Percentiles rank a stretch among this genome's conserved stretches.
Conservation (phyloP, 2,888 invertebrate species). For the Synergus japonicus region DNA sequence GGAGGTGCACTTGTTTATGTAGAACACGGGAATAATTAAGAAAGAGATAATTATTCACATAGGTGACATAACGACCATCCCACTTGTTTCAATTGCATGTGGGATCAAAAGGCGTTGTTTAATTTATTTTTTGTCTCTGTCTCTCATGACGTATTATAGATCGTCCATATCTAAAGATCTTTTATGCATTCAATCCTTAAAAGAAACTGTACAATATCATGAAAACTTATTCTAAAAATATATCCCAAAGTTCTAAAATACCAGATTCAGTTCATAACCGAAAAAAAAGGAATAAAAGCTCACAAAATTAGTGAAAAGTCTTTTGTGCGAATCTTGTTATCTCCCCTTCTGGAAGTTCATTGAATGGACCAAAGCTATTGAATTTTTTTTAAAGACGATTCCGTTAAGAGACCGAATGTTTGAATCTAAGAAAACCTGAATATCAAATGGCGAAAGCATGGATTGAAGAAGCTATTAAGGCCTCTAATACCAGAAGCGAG, state of each 20-base stretch:
- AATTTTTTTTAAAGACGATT: neutral
- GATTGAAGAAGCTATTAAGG: neutral
- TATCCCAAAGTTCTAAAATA: too few relatives aligned
- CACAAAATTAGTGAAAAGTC: neutral
- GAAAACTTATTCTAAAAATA: too few relatives aligned
- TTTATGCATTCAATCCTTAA: neutral
- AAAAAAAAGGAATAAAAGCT: neutral
- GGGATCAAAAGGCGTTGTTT: slow-evolving; percentile 22
- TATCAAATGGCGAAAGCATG: neutral
- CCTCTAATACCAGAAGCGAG: neutral
- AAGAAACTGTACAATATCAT: too few relatives aligned
- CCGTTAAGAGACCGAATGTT: neutral
- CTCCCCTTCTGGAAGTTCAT: neutral
- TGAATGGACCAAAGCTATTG: neutral
- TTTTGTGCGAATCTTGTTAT: neutral
- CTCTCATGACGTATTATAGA: neutral
- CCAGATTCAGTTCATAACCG: too few relatives aligned
- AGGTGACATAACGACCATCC: slow-evolving; percentile 21
- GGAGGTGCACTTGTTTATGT: slow-evolving; percentile 45
- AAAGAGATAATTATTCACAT: slow-evolving; percentile 34
- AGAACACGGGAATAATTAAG: slow-evolving; percentile 47
- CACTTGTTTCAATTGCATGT: slow-evolving; percentile 18
- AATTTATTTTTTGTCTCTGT: neutral
- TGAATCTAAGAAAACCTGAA: neutral
- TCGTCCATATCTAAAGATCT: neutral